Evolutionary conservation across 2,888 invertebrate genomes (phyloP).

Genomic region (Trissonchulus sp.): DNA sequence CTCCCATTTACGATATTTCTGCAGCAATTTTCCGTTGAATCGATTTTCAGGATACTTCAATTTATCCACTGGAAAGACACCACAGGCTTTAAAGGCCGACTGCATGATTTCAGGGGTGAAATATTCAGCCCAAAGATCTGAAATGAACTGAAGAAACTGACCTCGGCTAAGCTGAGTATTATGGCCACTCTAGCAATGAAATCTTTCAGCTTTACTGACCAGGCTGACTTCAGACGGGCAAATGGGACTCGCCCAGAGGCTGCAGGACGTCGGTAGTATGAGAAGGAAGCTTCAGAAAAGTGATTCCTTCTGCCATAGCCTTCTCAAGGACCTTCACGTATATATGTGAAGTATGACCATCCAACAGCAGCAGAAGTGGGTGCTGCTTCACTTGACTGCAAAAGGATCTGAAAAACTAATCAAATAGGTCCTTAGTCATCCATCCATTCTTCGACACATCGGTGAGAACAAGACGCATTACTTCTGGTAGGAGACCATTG

Average conservation of each 20-base stretch:
- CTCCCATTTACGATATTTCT: neutral
- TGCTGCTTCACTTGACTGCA: slow-evolving; percentile 8
- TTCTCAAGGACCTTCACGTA: neutral
- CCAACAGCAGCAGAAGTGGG: slow-evolving; percentile 11
- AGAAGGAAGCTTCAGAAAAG: slow-evolving; percentile 7
- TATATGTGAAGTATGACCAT: slow-evolving; percentile 17
- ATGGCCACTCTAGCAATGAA: neutral
- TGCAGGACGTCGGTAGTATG: slow-evolving; percentile 14
- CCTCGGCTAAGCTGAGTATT: neutral
- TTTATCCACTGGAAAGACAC: slow-evolving; percentile 17
- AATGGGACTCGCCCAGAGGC: slow-evolving; percentile 23
- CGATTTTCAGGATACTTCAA: slow-evolving; percentile 7
- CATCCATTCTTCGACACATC: slow-evolving; percentile 22
- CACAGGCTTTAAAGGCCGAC: neutral
- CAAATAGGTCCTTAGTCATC: slow-evolving; percentile 17
- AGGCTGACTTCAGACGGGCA: slow-evolving; percentile 21
- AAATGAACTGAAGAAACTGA: slow-evolving; percentile 11
- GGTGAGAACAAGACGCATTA: too few species aligned
- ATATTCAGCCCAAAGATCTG: neutral
- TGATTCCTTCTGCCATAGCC: slow-evolving; percentile 7
- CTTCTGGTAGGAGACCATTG: too few species aligned
- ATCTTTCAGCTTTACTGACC: slow-evolving; percentile 9
- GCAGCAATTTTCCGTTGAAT: slow-evolving; percentile 3
- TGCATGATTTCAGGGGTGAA: slow-evolving; percentile 12
- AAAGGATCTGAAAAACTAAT: slow-evolving; percentile 12